Evolutionary conservation across 92 coral and sea anemone genomes (phyloP).

Genomic region (Zoanthus sociatus): DNA sequence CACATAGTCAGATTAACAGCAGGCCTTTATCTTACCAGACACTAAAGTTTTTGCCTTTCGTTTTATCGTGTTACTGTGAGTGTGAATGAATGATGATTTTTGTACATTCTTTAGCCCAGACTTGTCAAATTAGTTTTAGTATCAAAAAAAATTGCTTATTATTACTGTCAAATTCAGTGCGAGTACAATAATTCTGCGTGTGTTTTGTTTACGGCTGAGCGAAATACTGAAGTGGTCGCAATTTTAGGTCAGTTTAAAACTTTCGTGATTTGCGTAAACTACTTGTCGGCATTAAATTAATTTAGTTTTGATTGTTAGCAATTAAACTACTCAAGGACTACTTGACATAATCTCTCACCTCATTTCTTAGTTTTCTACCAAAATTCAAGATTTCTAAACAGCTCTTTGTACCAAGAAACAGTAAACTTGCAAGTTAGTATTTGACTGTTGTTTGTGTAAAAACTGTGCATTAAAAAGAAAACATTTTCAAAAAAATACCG

Average conservation of each 20-base stretch:
- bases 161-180: not conserved
- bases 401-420: not conserved
- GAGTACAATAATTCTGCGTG: not conserved
- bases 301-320: slow-evolving; percentile 5
- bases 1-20: too few species aligned
- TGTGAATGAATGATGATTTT: not conserved
- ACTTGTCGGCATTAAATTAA: not conserved
- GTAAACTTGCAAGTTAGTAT: not conserved
- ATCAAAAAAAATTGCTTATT: not conserved
- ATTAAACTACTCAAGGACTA: slow-evolving; percentile 11
- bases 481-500: not conserved
- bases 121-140: slow-evolving; percentile 1
- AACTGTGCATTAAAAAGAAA: not conserved
- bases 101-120: not conserved
- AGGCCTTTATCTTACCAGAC: not conserved
- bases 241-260: not conserved
- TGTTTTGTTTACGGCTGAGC: not conserved
- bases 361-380: not conserved
- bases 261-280: slow-evolving; percentile 4
- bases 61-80: slow-evolving; percentile 10
- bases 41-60: not conserved
- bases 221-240: not conserved
- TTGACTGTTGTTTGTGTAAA: not conserved
- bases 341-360: not conserved
- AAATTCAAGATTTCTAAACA: not conserved